These are phyloP conservation scores for Philhelius pedissequus DNA, from an alignment of 2,888 invertebrate species.

Conservation along the genomic window DNA sequence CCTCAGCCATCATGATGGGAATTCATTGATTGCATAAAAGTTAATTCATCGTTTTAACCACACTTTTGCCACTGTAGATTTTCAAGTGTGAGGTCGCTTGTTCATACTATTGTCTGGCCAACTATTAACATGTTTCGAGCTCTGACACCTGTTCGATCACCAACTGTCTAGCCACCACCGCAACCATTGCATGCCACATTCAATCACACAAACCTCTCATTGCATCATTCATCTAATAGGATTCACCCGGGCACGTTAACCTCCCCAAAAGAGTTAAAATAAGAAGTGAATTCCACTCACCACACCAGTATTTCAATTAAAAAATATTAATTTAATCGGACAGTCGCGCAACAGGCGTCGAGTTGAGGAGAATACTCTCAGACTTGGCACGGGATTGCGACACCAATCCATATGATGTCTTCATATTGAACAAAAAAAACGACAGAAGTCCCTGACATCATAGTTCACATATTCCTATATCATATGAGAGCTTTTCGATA, in stretches of 20 bases:
- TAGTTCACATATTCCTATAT: conserved; percentile 4
- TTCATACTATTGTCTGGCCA: not conserved
- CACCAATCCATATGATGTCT: conserved; percentile 2
- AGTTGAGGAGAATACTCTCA: not conserved
- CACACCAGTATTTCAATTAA: conserved; percentile 17
- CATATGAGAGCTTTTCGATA: not conserved
- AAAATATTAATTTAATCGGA: conserved; percentile 13
- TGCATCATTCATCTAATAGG: conserved; percentile 51
- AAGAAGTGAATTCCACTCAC: conserved; percentile 9
- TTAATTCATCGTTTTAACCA: conserved; percentile 6
- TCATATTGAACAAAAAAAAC: not conserved
- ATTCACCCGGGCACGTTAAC: conserved; percentile 38
- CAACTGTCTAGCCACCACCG: not conserved
- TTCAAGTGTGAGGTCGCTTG: conserved; percentile 40
- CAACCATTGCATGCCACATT: conserved; percentile 2
- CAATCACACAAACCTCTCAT: conserved; percentile 19
- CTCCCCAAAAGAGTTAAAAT: conserved; percentile 13
- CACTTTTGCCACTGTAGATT: not conserved
- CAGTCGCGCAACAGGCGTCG: conserved; percentile 13
- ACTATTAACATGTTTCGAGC: not conserved
- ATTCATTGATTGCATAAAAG: not conserved
- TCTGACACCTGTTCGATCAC: conserved; percentile 18
- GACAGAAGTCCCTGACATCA: conserved; percentile 13
- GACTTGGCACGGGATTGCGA: not conserved
- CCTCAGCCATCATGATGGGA: not conserved